Evolutionary conservation across 53 echinoderm and acorn worm species (phyloP), one percentile per base, ranked within the genome.

Genomic region (Hippasteria phrygiana): DNA sequence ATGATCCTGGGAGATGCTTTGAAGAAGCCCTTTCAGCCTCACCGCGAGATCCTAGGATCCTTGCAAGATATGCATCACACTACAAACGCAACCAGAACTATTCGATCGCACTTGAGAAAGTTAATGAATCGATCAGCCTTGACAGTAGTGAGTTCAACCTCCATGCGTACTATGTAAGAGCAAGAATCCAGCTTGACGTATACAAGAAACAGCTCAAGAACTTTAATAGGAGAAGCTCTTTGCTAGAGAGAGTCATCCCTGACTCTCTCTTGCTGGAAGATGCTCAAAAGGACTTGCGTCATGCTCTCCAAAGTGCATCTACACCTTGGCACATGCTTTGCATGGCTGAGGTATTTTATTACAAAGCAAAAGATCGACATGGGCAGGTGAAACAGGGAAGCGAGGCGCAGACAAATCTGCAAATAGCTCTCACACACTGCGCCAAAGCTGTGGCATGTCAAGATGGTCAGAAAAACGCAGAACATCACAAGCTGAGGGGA

Each of bases 361-460:
- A 82, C 82, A 82, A 43, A 55, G 82, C 64, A 31, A 64, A 14
- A 4, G 43, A 65, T 82, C 22, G 17, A 20, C 27, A 46, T 39
- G 66, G 32, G 6, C 42, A 43, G 32, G 33, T 62, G 22, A 62
- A 79, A 27, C 37, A 22, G 4, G 82, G 66, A 64, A 0, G 13
- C 17, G 45, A 42, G 20, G 65, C 65, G 28, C 12, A 45, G 66
- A 10, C 11, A 32, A 64, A 82, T 24, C 29, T 65, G 5, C 65
- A 64, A 32, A 18, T 55, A 43, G 63, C 66, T 18, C 82, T 66
- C 28, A 82, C 66, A 2, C 28, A 18, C 29, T 82, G 82, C n/a
- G 82, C 82, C 33, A 82, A 31, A 45, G 82, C 82, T 45, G 82
- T 55, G 17, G 40, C 82, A 29, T 65, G 82, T 10, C 82, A 82